A percentile compares a stretch with the other conserved stretches of the same genome.
Conservation (phyloP, 2,888 invertebrate genomes). For the Ecdyonurus torrentis region DNA sequence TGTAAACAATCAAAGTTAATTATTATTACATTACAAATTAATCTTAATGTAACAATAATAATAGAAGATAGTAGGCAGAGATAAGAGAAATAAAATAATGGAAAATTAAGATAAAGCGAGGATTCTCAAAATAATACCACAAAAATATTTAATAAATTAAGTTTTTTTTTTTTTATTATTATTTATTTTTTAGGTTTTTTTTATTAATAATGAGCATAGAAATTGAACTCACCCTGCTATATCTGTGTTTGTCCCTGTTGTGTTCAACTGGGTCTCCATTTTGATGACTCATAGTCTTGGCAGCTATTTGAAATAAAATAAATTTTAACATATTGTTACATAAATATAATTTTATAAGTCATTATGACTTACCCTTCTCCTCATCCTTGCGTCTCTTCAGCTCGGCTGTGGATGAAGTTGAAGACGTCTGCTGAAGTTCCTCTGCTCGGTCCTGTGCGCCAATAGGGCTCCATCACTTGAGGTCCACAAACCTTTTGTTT, state of each 20-base stretch:
- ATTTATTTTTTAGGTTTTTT: not conserved
- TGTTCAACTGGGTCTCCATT: slow-evolving; percentile 38
- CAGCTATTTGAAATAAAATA: no score
- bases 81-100: no score
- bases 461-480: not conserved
- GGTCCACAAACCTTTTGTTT: not conserved
- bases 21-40: no score
- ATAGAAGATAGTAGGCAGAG: no score
- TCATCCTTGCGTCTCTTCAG: slow-evolving; percentile 67
- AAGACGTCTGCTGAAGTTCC: slow-evolving; percentile 28
- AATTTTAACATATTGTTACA: no score
- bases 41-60: no score
- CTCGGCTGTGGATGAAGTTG: slow-evolving; percentile 37
- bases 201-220: slow-evolving; percentile 1
- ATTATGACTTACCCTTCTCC: slow-evolving; percentile 43
- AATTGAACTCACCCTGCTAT: slow-evolving; percentile 15
- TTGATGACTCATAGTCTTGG: slow-evolving; percentile 47
- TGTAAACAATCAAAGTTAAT: slow-evolving; percentile 35
- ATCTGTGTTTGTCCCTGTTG: slow-evolving; percentile 44
- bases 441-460: slow-evolving; percentile 45
- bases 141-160: no score
- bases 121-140: no score
- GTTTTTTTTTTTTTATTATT: no score
- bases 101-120: no score
- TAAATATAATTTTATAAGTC: no score